These are phyloP conservation scores for Acromyrmex echinatior DNA, from an alignment of 1,140 invertebrate genomes.

Conservation along the genomic window DNA sequence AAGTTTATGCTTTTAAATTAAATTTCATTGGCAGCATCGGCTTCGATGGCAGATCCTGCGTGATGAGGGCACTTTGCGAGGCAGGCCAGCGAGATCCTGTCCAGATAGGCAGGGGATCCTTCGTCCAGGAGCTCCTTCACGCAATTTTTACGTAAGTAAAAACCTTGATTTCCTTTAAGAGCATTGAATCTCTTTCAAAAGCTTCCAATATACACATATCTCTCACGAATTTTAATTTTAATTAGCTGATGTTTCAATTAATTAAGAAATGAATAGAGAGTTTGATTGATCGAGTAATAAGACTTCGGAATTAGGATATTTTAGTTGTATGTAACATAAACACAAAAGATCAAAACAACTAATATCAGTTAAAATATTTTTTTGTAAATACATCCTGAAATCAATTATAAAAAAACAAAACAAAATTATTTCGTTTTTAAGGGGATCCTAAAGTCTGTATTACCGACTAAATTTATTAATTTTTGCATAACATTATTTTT, in stretches of 20 bases:
- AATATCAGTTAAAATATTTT: too few species aligned
- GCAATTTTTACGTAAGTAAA: slow-evolving; percentile 90
- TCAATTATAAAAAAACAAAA: too few species aligned
- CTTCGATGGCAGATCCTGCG: slow-evolving; percentile 89
- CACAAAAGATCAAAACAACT: too few species aligned
- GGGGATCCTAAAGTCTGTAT: too few species aligned
- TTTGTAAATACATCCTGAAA: too few species aligned
- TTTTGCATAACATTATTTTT: too few species aligned
- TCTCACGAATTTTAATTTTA: not conserved
- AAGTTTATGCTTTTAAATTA: slow-evolving; percentile 76
- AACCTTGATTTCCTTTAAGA: not conserved
- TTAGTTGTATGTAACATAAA: too few species aligned
- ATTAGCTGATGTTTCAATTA: not conserved
- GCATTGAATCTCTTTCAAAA: not conserved
- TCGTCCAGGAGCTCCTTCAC: slow-evolving; percentile 91
- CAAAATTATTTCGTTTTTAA: too few species aligned
- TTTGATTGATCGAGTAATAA: not conserved
- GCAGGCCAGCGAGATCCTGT: slow-evolving; percentile 88
- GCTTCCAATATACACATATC: too few species aligned
- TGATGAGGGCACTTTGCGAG: slow-evolving; percentile 90
- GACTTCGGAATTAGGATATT: not conserved
- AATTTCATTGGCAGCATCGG: slow-evolving; percentile 88
- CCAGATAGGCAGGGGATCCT: slow-evolving; percentile 86
- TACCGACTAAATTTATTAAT: too few species aligned
- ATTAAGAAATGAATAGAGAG: not conserved